Evolutionary conservation across 2,113 vertebrate species (phyloP), one percentile per base, ranked within the genome.

Genomic region (mouse (Mus musculus)): DNA sequence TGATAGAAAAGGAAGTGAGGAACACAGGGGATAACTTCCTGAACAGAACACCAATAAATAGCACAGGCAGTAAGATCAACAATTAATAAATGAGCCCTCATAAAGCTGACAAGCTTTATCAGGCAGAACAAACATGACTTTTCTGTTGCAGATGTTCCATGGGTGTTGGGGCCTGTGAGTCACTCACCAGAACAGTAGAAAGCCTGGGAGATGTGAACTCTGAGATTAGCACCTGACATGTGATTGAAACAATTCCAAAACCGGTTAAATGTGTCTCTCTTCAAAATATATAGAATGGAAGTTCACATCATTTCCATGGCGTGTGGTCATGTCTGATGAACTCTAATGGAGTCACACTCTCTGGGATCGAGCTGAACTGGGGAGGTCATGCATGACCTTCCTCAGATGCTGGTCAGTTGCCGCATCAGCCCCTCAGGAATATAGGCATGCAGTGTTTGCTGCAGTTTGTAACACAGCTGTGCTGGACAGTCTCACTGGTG

Each of bases 201-300:
- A 54, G 20, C 12, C 65, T 67, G 65, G 65, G 30, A 67, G 65
- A 67, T 39, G 3, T 54, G 39, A 72, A 85, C 8, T 84, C 61
- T 84, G n/a, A 88, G 42, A 82, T n/a, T 26, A 7, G 46, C 26
- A 13, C 71, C 94, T 63, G 84, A 24, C 24, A 17, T 59, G n/a
- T 85, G 16, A 90, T 81, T 33, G 36, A 73, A 89, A 72, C 65
- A 65, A 5, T 90, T 94, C 85, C 6, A 88, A 80, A 96, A 13
- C 5, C n/a, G 73, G 14, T 42, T 11, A 42, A 56, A 0, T 61
- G 8, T 96, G 89, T 22, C 89, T 96, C n/a, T 90, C 72, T 59
- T 73, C 9, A 75, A 49, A 56, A 61, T 86, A 59, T 61, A 20
- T n/a, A 88, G 56, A 42, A 61, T 73, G 3, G 19, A 91, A 56